Base-by-base conservation (phyloP, 2,113 vertebrate genomes). In the Coptodon rendalli region DNA sequence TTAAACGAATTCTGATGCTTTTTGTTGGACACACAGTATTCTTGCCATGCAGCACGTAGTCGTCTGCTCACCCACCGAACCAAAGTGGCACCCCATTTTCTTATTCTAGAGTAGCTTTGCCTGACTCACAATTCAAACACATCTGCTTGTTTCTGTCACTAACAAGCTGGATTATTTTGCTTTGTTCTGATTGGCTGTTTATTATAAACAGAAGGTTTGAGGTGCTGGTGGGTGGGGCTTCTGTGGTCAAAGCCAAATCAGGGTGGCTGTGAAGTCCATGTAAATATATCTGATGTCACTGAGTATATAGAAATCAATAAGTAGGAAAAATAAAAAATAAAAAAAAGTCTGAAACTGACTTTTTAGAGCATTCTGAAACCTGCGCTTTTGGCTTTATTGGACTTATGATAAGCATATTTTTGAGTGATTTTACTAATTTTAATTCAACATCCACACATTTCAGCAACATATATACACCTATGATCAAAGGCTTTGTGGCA, bases 161-260 rank as follows among this genome's bases (percentile, higher is more conserved):
- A 16, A 27, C 22, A 71, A 43, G 38, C 5, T 43, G 66, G 38
- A 24, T 71, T 71, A 71, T 71, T 71, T 71, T 71, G 38, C 12
- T 71, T 4, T 71, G n/a, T 71, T 71, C 7, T 43, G 38, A 71
- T 71, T 43, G 38, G 38, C 66, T 71, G 66, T 40, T 40, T 43
- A 43, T 43, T n/a, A 43, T 24, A 71, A 71, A 71, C 63, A 40
- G 36, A 43, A 71, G 63, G 19, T 24, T 40, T 71, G 36, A 24
- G n/a, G n/a, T 22, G 36, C 19, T 0, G 5, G 36, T 71, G 66
- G 63, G 63, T 68, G 63, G 36, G 63, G 63, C 63, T 68, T 68
- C 63, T 40, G 63, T 14, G 63, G 19, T 22, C 36, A 68, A 11
- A 24, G 63, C 19, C 34, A 38, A 3, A 22, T 38, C 19, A 38